Evolutionary conservation across 92 coral and sea anemone genomes (phyloP).

Genomic region (Desmophyllum pertusum): DNA sequence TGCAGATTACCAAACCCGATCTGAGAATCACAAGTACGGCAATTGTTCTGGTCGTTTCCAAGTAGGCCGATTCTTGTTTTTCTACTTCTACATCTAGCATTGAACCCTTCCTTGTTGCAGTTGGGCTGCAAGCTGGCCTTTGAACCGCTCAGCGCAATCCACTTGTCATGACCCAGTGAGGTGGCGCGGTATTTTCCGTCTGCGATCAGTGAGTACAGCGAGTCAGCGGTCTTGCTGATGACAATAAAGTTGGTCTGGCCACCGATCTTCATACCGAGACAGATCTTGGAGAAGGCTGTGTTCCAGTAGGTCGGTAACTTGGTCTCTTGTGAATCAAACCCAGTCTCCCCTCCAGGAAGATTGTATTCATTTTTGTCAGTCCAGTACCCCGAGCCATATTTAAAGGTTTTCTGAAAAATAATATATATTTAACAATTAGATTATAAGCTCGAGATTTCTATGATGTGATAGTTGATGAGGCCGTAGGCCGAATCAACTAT

Average conservation of each 20-base stretch:
- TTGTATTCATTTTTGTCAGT: slow-evolving; percentile 6
- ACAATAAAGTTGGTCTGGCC: background rate
- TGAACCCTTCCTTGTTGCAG: slow-evolving; percentile 22
- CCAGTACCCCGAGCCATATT: background rate
- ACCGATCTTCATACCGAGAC: slow-evolving; percentile 18
- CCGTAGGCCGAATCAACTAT: too few relatives aligned
- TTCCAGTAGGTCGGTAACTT: slow-evolving; percentile 19
- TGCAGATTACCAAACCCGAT: background rate
- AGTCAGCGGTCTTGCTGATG: background rate
- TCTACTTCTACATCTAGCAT: background rate
- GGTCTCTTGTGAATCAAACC: slow-evolving; percentile 16
- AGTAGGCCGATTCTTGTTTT: slow-evolving; percentile 11
- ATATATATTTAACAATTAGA: too few relatives aligned
- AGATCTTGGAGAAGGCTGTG: slow-evolving; percentile 24
- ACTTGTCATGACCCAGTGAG: slow-evolving; percentile 9
- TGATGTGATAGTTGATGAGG: too few relatives aligned
- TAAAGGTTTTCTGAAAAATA: background rate
- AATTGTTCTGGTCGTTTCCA: slow-evolving; percentile 14
- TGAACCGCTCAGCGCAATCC: slow-evolving; percentile 1
- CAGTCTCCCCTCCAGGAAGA: slow-evolving; percentile 12
- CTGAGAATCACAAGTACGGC: background rate
- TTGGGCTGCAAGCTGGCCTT: background rate
- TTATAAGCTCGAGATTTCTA: too few relatives aligned
- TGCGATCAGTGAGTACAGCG: slow-evolving; percentile 18
- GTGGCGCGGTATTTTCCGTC: slow-evolving; percentile 7